Conservation (phyloP, 2,113 vertebrate species). For the Colinus virginianus region DNA sequence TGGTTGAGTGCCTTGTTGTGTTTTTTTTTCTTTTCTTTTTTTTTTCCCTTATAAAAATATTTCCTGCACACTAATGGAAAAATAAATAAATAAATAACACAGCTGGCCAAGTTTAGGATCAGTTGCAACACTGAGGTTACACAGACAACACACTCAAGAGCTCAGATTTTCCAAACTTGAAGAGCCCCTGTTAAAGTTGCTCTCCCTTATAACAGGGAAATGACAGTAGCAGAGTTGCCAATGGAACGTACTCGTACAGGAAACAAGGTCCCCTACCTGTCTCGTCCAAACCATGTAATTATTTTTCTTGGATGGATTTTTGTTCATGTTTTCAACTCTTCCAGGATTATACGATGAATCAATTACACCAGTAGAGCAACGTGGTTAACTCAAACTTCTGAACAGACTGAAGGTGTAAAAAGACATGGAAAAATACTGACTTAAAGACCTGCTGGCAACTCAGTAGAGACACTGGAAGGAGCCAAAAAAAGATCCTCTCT, state of each 20-base stretch:
- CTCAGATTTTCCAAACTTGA: neutral
- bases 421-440: neutral
- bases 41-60: neutral
- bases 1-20: rapidly evolving
- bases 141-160: neutral
- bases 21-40: neutral
- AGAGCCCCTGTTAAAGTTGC: neutral
- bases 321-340: neutral
- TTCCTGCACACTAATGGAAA: neutral
- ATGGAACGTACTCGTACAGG: rapidly evolving
- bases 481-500: neutral
- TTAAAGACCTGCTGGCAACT: neutral
- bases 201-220: neutral
- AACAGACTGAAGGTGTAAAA: neutral
- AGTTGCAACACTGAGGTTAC: neutral
- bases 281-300: neutral
- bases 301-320: slow-evolving; percentile 13
- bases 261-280: neutral
- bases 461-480: neutral
- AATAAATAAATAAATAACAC: neutral
- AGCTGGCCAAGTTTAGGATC: neutral
- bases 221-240: neutral
- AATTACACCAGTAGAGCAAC: neutral
- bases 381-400: neutral
- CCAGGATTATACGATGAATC: neutral